Conservation (phyloP, 2,113 vertebrate species). For the Arenaria interpres region DNA sequence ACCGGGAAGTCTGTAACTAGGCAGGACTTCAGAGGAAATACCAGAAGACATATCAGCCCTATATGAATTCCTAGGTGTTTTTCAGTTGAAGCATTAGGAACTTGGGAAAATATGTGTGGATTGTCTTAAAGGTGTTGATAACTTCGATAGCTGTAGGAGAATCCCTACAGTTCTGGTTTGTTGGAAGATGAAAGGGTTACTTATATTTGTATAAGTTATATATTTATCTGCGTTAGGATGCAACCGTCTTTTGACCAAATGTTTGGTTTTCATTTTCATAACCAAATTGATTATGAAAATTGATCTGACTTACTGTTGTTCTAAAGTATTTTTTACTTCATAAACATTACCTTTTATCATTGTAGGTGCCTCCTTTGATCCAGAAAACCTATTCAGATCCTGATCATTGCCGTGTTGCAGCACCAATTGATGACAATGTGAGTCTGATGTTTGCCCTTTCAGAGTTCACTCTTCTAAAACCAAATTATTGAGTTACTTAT, state of each 20-base stretch:
- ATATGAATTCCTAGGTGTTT: background rate
- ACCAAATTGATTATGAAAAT: background rate
- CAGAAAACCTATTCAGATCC: conserved; percentile 92
- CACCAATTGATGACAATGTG: conserved; percentile 95
- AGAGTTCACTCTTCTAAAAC: background rate
- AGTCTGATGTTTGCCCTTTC: conserved; percentile 66
- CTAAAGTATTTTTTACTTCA: background rate
- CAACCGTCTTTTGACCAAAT: background rate
- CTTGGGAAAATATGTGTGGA: background rate
- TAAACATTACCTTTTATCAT: background rate
- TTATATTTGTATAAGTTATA: background rate
- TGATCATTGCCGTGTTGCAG: conserved; percentile 94
- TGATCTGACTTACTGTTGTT: background rate
- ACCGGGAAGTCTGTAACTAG: background rate
- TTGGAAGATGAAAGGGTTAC: background rate
- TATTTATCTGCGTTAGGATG: background rate
- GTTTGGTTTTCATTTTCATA: background rate
- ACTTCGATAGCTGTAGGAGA: background rate
- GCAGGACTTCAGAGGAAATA: background rate
- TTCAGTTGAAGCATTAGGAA: background rate
- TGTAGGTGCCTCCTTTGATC: conserved; percentile 91
- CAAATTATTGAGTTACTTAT: background rate
- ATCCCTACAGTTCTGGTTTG: background rate
- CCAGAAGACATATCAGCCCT: background rate
- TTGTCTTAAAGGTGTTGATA: background rate